Evolutionary conservation across 1,140 invertebrate species (phyloP).

Genomic region (Pteromalus puparum): DNA sequence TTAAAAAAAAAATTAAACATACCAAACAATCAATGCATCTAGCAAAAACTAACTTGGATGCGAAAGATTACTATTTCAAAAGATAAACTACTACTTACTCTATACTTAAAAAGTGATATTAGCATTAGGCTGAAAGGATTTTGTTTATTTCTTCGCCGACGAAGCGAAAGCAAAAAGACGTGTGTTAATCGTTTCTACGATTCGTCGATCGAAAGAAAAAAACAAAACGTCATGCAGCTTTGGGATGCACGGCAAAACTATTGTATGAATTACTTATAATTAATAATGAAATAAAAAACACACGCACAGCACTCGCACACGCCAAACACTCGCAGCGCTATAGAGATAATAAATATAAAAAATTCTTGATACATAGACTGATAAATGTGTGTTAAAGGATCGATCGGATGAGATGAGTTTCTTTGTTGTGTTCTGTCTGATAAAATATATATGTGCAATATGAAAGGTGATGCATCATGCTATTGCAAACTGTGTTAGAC

Average conservation of each 20-base stretch:
- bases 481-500: constrained; percentile 60
- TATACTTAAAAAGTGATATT: constrained; percentile 12
- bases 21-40: constrained; percentile 56
- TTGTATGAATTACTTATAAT: background rate
- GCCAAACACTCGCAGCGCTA: constrained; percentile 59
- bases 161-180: background rate
- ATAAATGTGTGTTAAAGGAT: constrained; percentile 49
- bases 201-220: background rate
- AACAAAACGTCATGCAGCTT: constrained; percentile 51
- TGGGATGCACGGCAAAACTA: constrained; percentile 26
- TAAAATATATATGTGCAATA: constrained; percentile 38
- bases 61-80: constrained; percentile 40
- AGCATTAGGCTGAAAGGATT: constrained; percentile 28
- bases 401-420: constrained; percentile 45
- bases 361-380: constrained; percentile 49
- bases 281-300: constrained; percentile 5
- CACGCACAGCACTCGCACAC: constrained; percentile 58
- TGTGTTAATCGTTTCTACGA: background rate
- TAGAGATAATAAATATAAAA: constrained; percentile 51
- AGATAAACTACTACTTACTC: constrained; percentile 12
- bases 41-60: constrained; percentile 58
- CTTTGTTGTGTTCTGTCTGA: background rate
- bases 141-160: constrained; percentile 49
- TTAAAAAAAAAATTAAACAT: constrained; percentile 41
- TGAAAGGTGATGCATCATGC: constrained; percentile 60